These are phyloP conservation scores for Geotrypetes seraphini DNA, from an alignment of 2,797 vertebrate species.

Conservation along the genomic window DNA sequence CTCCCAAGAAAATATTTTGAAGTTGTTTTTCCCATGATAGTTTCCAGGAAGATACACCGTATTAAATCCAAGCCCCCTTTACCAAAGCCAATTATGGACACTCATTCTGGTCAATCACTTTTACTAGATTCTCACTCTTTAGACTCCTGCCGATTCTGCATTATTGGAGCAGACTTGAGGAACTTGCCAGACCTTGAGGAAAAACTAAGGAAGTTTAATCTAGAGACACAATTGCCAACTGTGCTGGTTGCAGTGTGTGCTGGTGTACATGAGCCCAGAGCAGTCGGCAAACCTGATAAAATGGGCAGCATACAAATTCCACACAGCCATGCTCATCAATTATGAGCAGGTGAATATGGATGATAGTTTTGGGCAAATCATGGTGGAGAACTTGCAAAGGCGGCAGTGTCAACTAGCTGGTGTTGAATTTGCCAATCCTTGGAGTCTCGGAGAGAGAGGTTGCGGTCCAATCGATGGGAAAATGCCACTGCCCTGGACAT, in stretches of 20 bases:
- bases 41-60: too few species aligned
- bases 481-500: conserved; percentile 72
- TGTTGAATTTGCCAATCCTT: conserved; percentile 78
- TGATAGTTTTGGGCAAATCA: conserved; percentile 91
- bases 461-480: conserved; percentile 78
- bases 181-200: conserved; percentile 71
- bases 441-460: conserved; percentile 81
- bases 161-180: conserved; percentile 83
- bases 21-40: too few species aligned
- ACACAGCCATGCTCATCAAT: conserved; percentile 84
- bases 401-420: conserved; percentile 83
- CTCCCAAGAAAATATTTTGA: too few species aligned
- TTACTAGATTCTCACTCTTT: conserved; percentile 85
- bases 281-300: conserved; percentile 75
- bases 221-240: conserved; percentile 87
- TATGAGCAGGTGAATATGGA: conserved; percentile 97
- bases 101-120: too few species aligned
- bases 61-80: too few species aligned
- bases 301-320: conserved; percentile 79
- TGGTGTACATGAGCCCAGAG: conserved; percentile 84
- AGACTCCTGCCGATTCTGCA: conserved; percentile 80
- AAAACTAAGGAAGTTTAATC: conserved; percentile 80
- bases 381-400: conserved; percentile 91
- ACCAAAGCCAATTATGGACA: too few species aligned
- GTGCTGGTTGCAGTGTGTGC: conserved; percentile 84